phyloP scores from a whole-genome alignment of 2,888 invertebrate genomes.

The Odontothrips loti region DNA sequence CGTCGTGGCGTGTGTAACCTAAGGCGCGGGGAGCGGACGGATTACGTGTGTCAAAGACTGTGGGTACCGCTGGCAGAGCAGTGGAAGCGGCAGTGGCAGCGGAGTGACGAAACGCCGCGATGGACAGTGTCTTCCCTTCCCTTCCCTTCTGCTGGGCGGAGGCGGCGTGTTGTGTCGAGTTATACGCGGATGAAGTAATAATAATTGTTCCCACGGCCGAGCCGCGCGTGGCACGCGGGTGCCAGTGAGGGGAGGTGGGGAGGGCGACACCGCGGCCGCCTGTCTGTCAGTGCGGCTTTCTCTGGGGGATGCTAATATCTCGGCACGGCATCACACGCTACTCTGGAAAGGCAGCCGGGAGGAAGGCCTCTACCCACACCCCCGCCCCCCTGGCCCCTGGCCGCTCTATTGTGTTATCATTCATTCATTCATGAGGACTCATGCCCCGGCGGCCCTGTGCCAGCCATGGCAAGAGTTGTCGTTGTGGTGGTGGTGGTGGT shows the following conservation, averaged over 20 bases:
- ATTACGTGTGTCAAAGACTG: too few species aligned
- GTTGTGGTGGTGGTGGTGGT: background rate
- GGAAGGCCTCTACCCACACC: background rate
- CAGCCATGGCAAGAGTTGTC: background rate
- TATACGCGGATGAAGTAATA: constrained; percentile 13
- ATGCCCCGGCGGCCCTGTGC: background rate
- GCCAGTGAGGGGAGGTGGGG: background rate
- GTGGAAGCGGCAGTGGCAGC: background rate
- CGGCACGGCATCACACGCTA: background rate
- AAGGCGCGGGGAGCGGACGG: too few species aligned
- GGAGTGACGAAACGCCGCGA: background rate
- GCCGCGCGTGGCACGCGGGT: constrained; percentile 15
- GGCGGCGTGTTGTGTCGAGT: background rate
- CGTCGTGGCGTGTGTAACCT: background rate
- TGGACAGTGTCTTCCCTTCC: background rate
- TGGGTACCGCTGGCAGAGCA: background rate
- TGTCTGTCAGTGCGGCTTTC: background rate
- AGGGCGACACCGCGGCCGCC: background rate
- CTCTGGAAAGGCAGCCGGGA: constrained; percentile 7
- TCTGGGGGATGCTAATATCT: constrained; percentile 18
- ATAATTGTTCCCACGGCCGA: constrained; percentile 18
- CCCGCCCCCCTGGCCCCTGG: background rate
- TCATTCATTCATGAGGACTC: constrained; percentile 22
- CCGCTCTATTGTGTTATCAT: constrained; percentile 20
- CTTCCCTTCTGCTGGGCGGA: background rate